phyloP scores from a whole-genome alignment of 1,140 invertebrate genomes.

The Charaxes varanes region DNA sequence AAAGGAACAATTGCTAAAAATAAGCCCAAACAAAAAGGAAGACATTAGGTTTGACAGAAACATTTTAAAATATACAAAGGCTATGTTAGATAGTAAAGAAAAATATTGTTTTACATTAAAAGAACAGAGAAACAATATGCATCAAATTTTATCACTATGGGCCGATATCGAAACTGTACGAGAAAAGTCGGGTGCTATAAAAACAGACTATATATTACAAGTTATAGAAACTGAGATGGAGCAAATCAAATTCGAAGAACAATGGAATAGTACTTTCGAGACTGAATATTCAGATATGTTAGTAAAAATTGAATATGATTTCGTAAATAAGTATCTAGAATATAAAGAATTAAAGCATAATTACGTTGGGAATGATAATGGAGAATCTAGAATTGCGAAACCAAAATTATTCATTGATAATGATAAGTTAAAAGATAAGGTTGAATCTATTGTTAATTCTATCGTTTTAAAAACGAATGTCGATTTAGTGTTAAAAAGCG shows the following conservation, averaged over 20 bases:
- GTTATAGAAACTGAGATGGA: constrained; percentile 23
- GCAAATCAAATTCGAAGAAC: constrained; percentile 32
- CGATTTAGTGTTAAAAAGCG: constrained; percentile 31
- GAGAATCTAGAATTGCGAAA: constrained; percentile 29
- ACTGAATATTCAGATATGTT: constrained; percentile 49
- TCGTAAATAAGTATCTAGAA: constrained; percentile 42
- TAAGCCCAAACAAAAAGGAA: constrained; percentile 37
- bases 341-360: constrained; percentile 45
- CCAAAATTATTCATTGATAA: constrained; percentile 50
- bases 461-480: constrained; percentile 32
- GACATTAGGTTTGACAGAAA: constrained; percentile 47
- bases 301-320: constrained; percentile 52
- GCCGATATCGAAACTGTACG: constrained; percentile 50
- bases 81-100: constrained; percentile 40
- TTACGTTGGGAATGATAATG: constrained; percentile 16
- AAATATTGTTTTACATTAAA: constrained; percentile 32
- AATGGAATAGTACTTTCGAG: constrained; percentile 43
- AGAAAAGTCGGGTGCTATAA: constrained; percentile 28
- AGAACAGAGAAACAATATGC: constrained; percentile 35
- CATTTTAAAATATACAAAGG: constrained; percentile 48
- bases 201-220: constrained; percentile 31
- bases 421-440: constrained; percentile 38
- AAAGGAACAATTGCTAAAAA: constrained; percentile 42
- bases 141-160: constrained; percentile 46
- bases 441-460: constrained; percentile 35